phyloP scores from a whole-genome alignment of 2,113 vertebrate species.

The Ariopsis seemanni region DNA sequence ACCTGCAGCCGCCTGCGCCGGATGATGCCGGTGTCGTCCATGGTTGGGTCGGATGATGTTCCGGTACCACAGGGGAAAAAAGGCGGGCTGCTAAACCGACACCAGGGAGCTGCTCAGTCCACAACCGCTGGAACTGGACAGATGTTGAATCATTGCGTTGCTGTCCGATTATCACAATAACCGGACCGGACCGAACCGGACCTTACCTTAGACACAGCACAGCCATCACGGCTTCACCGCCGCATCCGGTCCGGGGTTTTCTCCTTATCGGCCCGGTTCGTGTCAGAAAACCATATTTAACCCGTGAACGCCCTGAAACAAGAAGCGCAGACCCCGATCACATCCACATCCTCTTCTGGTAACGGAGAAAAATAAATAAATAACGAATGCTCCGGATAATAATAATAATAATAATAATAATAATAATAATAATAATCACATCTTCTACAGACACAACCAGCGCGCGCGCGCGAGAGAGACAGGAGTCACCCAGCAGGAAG shows the following conservation, averaged over 20 bases:
- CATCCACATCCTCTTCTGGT: not conserved
- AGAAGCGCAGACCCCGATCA: not conserved
- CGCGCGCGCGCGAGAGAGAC: not conserved
- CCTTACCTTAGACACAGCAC: not conserved
- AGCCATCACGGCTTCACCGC: not conserved
- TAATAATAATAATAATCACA: not conserved
- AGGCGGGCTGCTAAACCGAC: slow-evolving; percentile 18
- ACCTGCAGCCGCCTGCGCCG: slow-evolving; percentile 77
- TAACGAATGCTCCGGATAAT: not conserved
- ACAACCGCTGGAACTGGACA: not conserved
- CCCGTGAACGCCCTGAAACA: too few species aligned
- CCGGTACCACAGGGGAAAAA: not conserved
- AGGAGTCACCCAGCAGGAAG: not conserved
- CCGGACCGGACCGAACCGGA: too few species aligned
- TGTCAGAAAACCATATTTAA: not conserved
- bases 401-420: not conserved
- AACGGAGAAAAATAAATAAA: not conserved
- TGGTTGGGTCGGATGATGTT: slow-evolving; percentile 49
- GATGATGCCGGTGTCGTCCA: slow-evolving; percentile 80
- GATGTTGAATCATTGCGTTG: not conserved
- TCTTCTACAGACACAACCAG: not conserved
- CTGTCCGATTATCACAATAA: not conserved
- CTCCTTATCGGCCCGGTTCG: not conserved
- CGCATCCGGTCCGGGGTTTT: not conserved
- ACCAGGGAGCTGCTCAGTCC: not conserved